Base-by-base conservation (phyloP, 2,888 invertebrate species). In the Drosophila mulleri region DNA sequence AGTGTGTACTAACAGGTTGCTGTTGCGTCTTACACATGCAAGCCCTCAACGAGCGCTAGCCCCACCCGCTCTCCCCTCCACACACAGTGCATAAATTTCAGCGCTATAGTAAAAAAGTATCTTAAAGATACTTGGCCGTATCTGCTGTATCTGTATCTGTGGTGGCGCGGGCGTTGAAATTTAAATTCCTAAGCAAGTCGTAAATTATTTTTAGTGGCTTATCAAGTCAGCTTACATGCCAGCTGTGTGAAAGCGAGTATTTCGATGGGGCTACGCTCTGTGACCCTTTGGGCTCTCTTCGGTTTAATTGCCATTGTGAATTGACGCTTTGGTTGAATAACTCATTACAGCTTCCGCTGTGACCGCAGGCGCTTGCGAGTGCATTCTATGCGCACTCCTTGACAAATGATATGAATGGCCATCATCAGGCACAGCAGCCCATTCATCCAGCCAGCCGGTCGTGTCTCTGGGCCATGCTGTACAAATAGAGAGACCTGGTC, bases 201-300 rank as follows among this genome's bases (percentile, higher is more conserved):
- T 88, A 88, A 88, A 88, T 88, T 88, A 88, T 88, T 88, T 88
- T 78, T 84, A 87, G 87, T 70, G 86, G 86, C 78, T 83, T 88
- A 85, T 80, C 74, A 83, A 83, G 82, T 88, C 80, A 72, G 45
- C 45, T 45, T 45, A 45, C 45, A 45, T 45, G 45, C 45, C 45
- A 45, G 61, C 12, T 65, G 69, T 83, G 83, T 75, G 78, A 83
- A 79, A 78, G 72, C 39, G 58, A 32, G 11, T 1, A 56, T 23
- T 68, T 47, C 61, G 59, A 18, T 11, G 18, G 11, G 18, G 23
- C 35, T 53, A 65, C 53, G 56, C 48, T 37, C 32, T n/a, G 57
- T 32, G 42, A 57, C 57, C 57, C 59, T 39, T 58, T 57, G 48
- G 45, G 78, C 48, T 59, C 26, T 32, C 6, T 1, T 16, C 16